phyloP scores from a whole-genome alignment of 2,113 vertebrate species.

The Rostratula benghalensis region DNA sequence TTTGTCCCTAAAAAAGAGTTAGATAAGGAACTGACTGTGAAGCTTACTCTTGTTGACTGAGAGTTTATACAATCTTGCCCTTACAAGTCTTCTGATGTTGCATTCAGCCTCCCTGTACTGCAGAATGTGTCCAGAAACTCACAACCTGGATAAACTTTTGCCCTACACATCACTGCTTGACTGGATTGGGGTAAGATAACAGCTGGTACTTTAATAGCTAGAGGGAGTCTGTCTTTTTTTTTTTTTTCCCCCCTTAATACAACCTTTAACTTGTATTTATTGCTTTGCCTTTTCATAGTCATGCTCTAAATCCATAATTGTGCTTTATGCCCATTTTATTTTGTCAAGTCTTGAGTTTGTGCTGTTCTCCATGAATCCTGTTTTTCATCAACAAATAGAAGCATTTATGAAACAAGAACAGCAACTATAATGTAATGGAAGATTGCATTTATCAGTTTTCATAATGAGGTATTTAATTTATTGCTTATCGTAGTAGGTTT shows the following conservation, averaged over 20 bases:
- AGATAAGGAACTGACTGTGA: not conserved
- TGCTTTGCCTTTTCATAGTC: not conserved
- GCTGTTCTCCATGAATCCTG: not conserved
- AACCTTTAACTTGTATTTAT: not conserved
- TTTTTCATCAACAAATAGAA: not conserved
- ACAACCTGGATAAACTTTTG: slow-evolving; percentile 83
- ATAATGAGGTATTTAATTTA: not conserved
- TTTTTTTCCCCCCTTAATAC: not conserved
- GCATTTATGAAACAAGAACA: not conserved
- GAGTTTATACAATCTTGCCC: not conserved
- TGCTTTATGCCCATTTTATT: not conserved
- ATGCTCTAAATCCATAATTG: not conserved
- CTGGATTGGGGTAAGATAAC: slow-evolving; percentile 82
- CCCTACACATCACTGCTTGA: slow-evolving; percentile 84
- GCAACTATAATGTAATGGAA: not conserved
- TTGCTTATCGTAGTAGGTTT: not conserved
- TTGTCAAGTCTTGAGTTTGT: not conserved
- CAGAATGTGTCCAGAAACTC: slow-evolving; percentile 78
- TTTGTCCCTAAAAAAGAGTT: not conserved
- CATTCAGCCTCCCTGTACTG: slow-evolving; percentile 86
- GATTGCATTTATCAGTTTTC: not conserved
- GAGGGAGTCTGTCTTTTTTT: not conserved
- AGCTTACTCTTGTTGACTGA: not conserved
- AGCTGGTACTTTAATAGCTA: not conserved
- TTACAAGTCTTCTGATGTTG: not conserved